Evolutionary conservation across 2,888 invertebrate genomes (phyloP), one percentile per base, ranked within the genome.

Genomic region (Ernsta delagoae): DNA sequence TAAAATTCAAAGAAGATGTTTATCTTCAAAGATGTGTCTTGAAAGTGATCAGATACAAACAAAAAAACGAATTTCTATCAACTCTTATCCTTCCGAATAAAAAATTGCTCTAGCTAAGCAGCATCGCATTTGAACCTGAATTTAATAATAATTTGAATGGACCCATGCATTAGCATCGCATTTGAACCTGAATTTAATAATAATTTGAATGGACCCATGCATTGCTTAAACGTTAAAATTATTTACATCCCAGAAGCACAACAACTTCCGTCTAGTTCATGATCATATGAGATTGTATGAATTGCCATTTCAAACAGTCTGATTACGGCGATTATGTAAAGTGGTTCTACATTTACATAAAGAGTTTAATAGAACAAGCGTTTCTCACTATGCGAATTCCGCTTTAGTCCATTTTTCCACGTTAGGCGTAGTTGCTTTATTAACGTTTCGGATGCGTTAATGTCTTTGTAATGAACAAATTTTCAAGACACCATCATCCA

Each of bases 1-100:
- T 6, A 72, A 66, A 70, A 36, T 2, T 6, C 6, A 7, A 36
- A n/a, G 5, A n/a, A 45, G n/a, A n/a, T n/a, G n/a, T n/a, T n/a
- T 0, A 45, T 4, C 45, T 45, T n/a, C n/a, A n/a, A 5, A 43
- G 9, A 8, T 43, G 0, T 43, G n/a, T 45, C 4, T 0, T 11
- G n/a, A 45, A 45, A 5, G 5, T 3, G 3, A 11, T 45, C 24
- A 24, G 24, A 24, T 24, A 24, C 24, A 1, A 24, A 24, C 24
- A 24, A 24, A 24, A 24, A 24, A 24, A 24, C 24, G 24, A 24
- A 24, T 24, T 24, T 24, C 24, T 24, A 24, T 24, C 3, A 24
- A 24, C 24, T 24, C 24, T 24, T 24, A 24, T 24, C 24, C 24
- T 24, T 24, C 24, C 24, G 24, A 24, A 24, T 24, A 24, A 24